A percentile compares a stretch with the other conserved stretches of the same genome.
Evolutionary conservation across 2,113 vertebrate genomes (phyloP).

Genomic region (Pelvicachromis taeniatus): DNA sequence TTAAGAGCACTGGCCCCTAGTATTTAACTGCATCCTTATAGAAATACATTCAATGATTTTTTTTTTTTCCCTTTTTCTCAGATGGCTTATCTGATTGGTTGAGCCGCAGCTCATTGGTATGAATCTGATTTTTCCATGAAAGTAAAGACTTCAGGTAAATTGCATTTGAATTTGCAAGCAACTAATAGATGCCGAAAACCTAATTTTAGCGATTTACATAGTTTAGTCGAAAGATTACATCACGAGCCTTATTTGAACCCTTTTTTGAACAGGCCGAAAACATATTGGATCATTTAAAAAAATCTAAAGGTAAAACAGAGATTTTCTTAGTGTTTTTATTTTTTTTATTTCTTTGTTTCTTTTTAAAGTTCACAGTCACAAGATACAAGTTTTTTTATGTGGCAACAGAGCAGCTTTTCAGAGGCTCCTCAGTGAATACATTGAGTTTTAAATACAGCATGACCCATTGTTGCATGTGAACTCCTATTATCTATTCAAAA

Average conservation of each 20-base stretch:
- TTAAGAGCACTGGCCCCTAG: slow-evolving; percentile 24
- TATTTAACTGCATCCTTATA: slow-evolving; percentile 41
- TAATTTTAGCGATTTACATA: not conserved
- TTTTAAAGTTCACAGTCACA: not conserved
- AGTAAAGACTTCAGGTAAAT: not conserved
- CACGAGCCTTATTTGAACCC: not conserved
- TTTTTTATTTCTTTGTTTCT: rapidly evolving
- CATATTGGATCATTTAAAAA: not conserved
- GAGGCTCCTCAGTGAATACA: not conserved
- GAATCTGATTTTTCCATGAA: not conserved
- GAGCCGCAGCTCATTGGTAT: not conserved
- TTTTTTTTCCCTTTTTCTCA: not conserved
- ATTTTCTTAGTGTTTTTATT: not conserved
- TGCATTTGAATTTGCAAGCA: not conserved
- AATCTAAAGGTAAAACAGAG: not conserved
- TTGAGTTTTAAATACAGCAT: slow-evolving; percentile 8
- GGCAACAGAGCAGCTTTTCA: slow-evolving; percentile 1
- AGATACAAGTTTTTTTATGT: not conserved
- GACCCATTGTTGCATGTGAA: slow-evolving; percentile 21
- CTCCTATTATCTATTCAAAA: slow-evolving; percentile 59
- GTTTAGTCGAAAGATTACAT: not conserved
- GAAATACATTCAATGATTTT: not conserved
- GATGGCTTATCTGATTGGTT: not conserved
- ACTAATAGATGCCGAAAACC: not conserved
- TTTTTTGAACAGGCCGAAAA: not conserved